Evolutionary conservation across 2,888 invertebrate genomes (phyloP).

Genomic region (Campoplex capitator): DNA sequence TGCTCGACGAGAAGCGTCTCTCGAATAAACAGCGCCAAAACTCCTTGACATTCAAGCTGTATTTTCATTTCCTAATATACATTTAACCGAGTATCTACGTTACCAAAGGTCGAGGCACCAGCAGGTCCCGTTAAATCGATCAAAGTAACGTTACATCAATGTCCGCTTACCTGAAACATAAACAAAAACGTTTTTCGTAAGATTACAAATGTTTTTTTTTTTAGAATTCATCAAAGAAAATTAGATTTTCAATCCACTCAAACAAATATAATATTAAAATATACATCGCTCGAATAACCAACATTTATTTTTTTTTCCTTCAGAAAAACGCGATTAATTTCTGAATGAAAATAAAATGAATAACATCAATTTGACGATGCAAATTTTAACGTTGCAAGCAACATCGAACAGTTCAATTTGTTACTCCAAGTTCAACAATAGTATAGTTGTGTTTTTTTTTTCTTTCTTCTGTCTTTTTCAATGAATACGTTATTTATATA

Average conservation of each 20-base stretch:
- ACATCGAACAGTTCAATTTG: background rate
- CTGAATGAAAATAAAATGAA: background rate
- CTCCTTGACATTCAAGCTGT: background rate
- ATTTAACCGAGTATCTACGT: background rate
- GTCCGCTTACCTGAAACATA: conserved; percentile 61
- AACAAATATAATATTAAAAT: no score
- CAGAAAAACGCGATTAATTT: no score
- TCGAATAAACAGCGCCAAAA: background rate
- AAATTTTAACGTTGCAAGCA: background rate
- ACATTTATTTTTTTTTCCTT: no score
- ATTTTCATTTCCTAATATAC: background rate
- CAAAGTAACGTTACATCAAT: background rate
- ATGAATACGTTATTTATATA: conserved; percentile 2
- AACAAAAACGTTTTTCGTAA: conserved; percentile 2
- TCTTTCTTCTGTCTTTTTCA: no score
- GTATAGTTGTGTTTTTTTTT: background rate
- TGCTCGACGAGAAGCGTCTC: background rate
- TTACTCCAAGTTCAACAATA: background rate
- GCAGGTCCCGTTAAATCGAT: background rate
- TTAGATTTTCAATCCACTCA: no score
- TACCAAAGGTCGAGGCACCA: conserved; percentile 27
- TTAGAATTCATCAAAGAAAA: no score
- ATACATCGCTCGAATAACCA: no score
- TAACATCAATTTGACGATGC: background rate
- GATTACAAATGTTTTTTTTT: background rate